Conservation (phyloP, 2,797 vertebrate genomes). For the Argentina silus region DNA sequence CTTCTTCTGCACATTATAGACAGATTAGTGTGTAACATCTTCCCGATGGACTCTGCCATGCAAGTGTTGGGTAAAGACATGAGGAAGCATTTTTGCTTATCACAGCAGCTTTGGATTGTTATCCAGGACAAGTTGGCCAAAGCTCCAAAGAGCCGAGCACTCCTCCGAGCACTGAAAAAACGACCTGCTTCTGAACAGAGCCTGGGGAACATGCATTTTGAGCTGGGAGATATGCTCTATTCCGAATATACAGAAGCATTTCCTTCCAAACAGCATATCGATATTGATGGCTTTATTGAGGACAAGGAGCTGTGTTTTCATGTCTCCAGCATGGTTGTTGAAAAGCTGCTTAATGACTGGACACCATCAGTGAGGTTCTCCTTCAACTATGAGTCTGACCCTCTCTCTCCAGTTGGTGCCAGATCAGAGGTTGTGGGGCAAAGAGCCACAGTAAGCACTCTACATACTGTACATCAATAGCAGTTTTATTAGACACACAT, state of each 20-base stretch:
- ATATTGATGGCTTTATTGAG: not conserved
- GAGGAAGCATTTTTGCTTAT: not conserved
- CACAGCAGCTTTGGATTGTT: not conserved
- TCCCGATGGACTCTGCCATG: not conserved
- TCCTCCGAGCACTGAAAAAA: not conserved
- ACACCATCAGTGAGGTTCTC: not conserved
- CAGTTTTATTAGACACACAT: not conserved
- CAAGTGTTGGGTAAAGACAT: not conserved
- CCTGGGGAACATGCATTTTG: not conserved
- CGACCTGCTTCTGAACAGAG: not conserved
- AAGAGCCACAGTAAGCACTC: not conserved
- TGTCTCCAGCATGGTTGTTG: not conserved
- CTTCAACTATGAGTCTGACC: too few relatives aligned
- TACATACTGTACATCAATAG: not conserved
- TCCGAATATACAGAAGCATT: not conserved
- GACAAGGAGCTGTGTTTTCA: not conserved
- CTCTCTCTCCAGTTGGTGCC: too few relatives aligned
- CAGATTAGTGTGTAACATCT: not conserved
- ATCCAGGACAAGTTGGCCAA: not conserved
- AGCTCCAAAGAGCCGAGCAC: not conserved
- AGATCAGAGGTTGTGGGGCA: too few relatives aligned
- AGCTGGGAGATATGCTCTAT: slow-evolving; percentile 1
- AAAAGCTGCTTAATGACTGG: not conserved
- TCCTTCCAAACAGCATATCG: not conserved
- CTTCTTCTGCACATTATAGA: not conserved